Percentiles rank a stretch among this genome's conserved stretches.
phyloP scores from a whole-genome alignment of 2,113 vertebrate genomes.

The Vicugna pacos region DNA sequence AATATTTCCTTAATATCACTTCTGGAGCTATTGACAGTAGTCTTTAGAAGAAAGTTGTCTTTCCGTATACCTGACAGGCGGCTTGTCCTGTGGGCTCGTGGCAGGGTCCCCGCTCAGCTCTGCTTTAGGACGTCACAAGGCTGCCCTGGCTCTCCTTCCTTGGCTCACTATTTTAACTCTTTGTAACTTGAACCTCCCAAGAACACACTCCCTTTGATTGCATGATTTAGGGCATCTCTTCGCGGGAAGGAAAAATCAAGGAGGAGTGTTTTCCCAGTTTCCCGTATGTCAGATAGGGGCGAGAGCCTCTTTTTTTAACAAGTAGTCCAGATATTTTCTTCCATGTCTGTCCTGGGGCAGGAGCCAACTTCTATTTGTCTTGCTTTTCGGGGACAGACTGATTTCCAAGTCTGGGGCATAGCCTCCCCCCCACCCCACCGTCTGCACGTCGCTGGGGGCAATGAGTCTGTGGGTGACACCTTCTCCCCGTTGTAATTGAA shows the following conservation, averaged over 20 bases:
- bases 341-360: no score
- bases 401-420: neutral
- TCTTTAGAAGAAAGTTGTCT: neutral
- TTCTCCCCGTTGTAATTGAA: neutral
- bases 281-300: neutral
- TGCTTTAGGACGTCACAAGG: neutral
- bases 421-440: no score
- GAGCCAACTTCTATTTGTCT: neutral
- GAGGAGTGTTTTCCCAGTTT: neutral
- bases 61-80: no score
- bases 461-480: no score
- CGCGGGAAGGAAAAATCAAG: neutral
- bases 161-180: neutral
- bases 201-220: neutral
- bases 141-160: no score
- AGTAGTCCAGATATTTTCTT: neutral
- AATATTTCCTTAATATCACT: no score
- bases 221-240: neutral
- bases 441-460: fast-evolving
- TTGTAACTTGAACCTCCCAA: neutral
- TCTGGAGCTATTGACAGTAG: neutral
- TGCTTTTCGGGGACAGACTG: neutral
- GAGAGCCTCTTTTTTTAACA: neutral
- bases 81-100: neutral
- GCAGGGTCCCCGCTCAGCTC: no score